phyloP scores from a whole-genome alignment of 2,113 vertebrate genomes.

The Hippocampus comes region DNA sequence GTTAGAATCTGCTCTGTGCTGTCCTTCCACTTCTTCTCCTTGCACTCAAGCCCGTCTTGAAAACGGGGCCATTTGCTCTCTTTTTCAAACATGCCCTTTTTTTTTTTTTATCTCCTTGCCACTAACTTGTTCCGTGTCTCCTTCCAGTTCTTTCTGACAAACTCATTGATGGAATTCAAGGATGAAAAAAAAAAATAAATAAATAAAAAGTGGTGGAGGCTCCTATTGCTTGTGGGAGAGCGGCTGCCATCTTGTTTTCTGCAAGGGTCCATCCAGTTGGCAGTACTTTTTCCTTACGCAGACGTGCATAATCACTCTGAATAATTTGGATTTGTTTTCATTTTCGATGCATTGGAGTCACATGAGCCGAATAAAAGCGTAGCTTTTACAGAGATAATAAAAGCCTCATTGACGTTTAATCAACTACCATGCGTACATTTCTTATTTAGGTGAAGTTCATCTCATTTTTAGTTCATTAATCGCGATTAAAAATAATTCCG shows the following conservation, averaged over 20 bases:
- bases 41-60: not conserved
- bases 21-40: conserved; percentile 19
- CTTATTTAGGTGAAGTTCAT: too few relatives aligned
- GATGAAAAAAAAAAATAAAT: not conserved
- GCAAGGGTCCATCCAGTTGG: not conserved
- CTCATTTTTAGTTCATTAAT: too few relatives aligned
- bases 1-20: conserved; percentile 66
- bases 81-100: not conserved
- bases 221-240: not conserved
- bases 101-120: conserved; percentile 1
- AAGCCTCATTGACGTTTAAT: too few relatives aligned
- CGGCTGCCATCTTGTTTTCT: not conserved
- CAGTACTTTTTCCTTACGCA: too few relatives aligned
- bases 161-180: not conserved
- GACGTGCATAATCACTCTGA: too few relatives aligned
- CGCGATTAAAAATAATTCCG: too few relatives aligned
- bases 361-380: not conserved
- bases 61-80: not conserved
- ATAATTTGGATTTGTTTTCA: too few relatives aligned
- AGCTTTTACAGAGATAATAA: too few relatives aligned
- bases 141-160: not conserved
- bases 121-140: not conserved
- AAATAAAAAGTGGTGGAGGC: conserved; percentile 8
- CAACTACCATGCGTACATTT: too few relatives aligned
- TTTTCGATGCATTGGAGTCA: too few relatives aligned